phyloP scores from a whole-genome alignment of 2,113 vertebrate genomes.

The Platichthys stellatus region DNA sequence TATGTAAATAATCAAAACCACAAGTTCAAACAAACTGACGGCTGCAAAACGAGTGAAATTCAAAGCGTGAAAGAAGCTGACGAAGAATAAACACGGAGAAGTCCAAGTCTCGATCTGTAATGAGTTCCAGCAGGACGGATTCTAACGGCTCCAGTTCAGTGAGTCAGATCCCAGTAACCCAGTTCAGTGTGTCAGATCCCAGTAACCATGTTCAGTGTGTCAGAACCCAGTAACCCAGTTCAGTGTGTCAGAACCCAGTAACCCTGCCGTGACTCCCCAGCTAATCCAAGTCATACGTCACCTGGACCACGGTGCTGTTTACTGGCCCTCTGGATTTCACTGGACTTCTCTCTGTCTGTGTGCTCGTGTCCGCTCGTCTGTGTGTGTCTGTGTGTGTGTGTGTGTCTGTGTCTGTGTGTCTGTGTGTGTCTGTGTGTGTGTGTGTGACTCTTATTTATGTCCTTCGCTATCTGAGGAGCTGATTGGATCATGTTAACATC shows the following conservation, averaged over 20 bases:
- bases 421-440: neutral
- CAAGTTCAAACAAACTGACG: neutral
- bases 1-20: neutral
- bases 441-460: slow-evolving; percentile 23
- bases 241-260: slow-evolving; percentile 62
- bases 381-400: neutral
- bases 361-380: neutral
- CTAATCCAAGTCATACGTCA: slow-evolving; percentile 61
- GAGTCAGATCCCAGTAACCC: too few relatives aligned
- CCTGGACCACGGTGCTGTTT: slow-evolving; percentile 28
- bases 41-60: neutral
- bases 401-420: neutral
- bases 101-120: neutral
- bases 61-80: neutral
- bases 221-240: slow-evolving; percentile 16
- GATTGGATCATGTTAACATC: slow-evolving; percentile 68
- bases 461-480: slow-evolving; percentile 20
- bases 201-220: slow-evolving; percentile 35
- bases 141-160: slow-evolving; percentile 44
- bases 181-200: slow-evolving; percentile 41
- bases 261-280: slow-evolving; percentile 52
- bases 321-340: slow-evolving; percentile 26
- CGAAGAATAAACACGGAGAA: neutral
- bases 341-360: slow-evolving; percentile 18
- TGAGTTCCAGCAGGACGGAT: neutral